Base-by-base conservation (phyloP, 2,888 invertebrate species). In the Latrodectus hesperus region DNA sequence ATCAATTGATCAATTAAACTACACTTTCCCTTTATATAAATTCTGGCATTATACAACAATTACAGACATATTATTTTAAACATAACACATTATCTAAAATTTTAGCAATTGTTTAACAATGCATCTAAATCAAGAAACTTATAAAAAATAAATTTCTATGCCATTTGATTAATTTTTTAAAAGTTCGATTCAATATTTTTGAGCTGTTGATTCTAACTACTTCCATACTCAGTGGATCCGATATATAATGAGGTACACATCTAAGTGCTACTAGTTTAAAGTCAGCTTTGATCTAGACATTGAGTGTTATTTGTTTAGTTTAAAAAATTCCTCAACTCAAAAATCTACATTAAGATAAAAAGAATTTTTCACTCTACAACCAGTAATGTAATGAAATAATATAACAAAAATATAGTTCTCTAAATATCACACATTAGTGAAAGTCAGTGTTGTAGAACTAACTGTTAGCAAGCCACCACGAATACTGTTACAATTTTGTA, bases 381-480 rank as follows among this genome's bases (percentile, higher is more conserved):
- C 49, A 14, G 14, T 53, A 84, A 85, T 79, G 55, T 67, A 70
- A 51, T 79, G n/a, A 82, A 87, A 73, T 81, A 77, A 86, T 73
- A 87, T 81, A 77, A 81, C 75, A 80, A 86, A 84, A 81, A 81
- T 86, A 86, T 86, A 81, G 80, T 76, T 60, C 72, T 81, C 76
- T 81, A 86, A 72, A 67, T 81, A 86, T 81, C 75, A 81, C 77
- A 87, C 76, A 76, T 65, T 81, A 77, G 71, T 85, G 26, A 81
- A 87, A 67, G 76, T 81, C 77, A 72, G 81, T 77, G 81, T 87
- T 81, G 75, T 75, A 26, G 76, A 76, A 75, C 70, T 80, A 75
- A 52, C 81, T 77, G 75, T 76, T 87, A 81, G 76, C 81, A 80
- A 87, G 77, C 76, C 68, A 80, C 60, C 38, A 38, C 68, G 79